Evolutionary conservation across 35 echinoderm and acorn worm genomes (phyloP), one percentile per base, ranked within the genome.

Genomic region (Apostichopus californicus): DNA sequence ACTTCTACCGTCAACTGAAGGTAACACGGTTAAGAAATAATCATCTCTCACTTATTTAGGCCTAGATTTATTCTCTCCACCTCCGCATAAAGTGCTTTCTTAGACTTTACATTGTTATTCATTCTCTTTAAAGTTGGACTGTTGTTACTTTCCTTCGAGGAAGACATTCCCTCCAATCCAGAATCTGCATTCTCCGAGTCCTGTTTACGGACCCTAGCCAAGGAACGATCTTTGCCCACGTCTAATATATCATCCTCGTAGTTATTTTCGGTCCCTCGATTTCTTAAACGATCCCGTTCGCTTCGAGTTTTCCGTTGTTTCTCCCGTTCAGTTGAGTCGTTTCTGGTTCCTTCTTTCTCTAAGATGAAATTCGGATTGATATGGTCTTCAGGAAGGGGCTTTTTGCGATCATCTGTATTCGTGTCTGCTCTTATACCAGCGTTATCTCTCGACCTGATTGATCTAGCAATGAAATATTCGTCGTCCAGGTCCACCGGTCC

Each of bases 291-390:
- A 68, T 91, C 75, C 6, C 89, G 34, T 73, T 91, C 89, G 20
- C 89, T 79, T 78, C 89, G 46, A 78, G 89, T 91, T 79, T 91
- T 91, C 18, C 71, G 70, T 25, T 91, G 89, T 54, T 91, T 91
- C 53, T 91, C 71, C 11, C 72, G 18, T 55, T 89, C 86, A 15
- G 54, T 77, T 3, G 72, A 56, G 3, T 21, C 77, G 54, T 53
- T 57, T 15, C 23, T 21, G 18, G 18, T 9, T 1, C 26, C 34
- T 21, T 91, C 89, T 11, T 91, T 79, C 77, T 79, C 77, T 54
- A 91, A 60, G 54, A 56, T 91, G 18, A 91, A 77, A n/a, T 91
- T 79, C 6, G 77, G 77, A 28, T 91, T 91, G 13, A 91, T 46
- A 57, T 91, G 89, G 5, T 79, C 73, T 8, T 91, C 77, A 1